Evolutionary conservation across 2,113 vertebrate genomes (phyloP).

Genomic region (Oncorhynchus tshawytscha): DNA sequence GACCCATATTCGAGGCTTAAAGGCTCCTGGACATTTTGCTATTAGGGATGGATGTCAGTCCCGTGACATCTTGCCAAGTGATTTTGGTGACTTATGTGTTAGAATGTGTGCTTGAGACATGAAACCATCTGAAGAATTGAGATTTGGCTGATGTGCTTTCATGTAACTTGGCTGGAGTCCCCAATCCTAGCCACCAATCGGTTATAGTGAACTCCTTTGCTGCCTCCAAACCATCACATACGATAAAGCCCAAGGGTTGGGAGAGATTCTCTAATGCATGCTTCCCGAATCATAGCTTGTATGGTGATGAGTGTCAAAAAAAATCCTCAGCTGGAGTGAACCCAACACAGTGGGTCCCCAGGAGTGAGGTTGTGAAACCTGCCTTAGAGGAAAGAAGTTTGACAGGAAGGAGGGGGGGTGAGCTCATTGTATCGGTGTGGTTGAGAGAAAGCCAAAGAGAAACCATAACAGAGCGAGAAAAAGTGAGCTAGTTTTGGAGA

Average conservation of each 20-base stretch:
- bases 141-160: slow-evolving; percentile 8
- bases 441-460: slow-evolving; percentile 12
- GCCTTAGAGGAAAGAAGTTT: slow-evolving; percentile 31
- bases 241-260: too few relatives aligned
- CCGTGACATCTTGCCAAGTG: neutral
- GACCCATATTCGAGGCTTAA: slow-evolving; percentile 16
- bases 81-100: too few relatives aligned
- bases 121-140: neutral
- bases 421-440: slow-evolving; percentile 32
- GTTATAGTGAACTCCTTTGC: neutral
- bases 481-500: neutral
- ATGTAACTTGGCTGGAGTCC: neutral
- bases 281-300: neutral
- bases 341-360: slow-evolving; percentile 14
- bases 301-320: too few relatives aligned
- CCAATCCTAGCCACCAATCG: neutral
- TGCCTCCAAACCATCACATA: too few relatives aligned
- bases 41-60: too few relatives aligned
- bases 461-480: neutral
- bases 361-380: slow-evolving; percentile 37
- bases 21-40: too few relatives aligned
- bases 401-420: slow-evolving; percentile 40
- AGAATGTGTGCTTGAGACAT: too few relatives aligned
- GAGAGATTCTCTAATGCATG: too few relatives aligned
- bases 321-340: too few relatives aligned